Evolutionary conservation across 2,113 vertebrate species (phyloP), one percentile per base, ranked within the genome.

Genomic region (Beaufortia kweichowensis): DNA sequence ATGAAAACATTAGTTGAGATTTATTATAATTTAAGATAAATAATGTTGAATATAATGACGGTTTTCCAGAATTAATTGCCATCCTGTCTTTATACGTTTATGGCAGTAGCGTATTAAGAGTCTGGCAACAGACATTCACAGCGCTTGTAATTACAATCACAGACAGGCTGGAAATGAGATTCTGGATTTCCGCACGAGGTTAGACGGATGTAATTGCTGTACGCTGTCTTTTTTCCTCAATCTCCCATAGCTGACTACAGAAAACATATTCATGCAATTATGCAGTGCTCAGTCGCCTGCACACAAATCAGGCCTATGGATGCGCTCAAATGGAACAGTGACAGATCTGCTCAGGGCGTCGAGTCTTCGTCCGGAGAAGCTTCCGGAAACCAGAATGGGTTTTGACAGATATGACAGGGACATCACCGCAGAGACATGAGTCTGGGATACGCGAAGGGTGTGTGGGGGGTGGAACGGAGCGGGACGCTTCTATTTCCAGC

Each of bases 151-250:
- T 81, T 81, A 81, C 76, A 81, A 76, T 82, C 81, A 73, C 65
- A 82, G 70, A 80, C 83, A 86, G 88, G 88, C 86, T 87, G 88
- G 83, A 89, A 87, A 90, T 87, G 57, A 87, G 86, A 89, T 89
- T 89, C 83, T 82, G 85, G 81, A 84, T 88, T 87, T 89, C 81
- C 81, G 84, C 82, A 73, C 85, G 78, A 87, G 87, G 79, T 84
- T 77, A 83, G 53, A 82, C 79, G 24, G 57, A 65, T 71, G 65
- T 80, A 80, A 80, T 80, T 75, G 82, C 78, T 29, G 53, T 24
- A 19, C 59, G 19, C 46, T 88, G 86, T 87, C 81, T 85, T 85
- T 82, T 84, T 78, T 80, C 59, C 28, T 70, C 66, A 23, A 26
- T 75, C 29, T 64, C 12, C 62, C 67, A 26, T 41, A 78, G 77